Conservation (phyloP, 2,888 invertebrate genomes). For the Drosophila picticornis region DNA sequence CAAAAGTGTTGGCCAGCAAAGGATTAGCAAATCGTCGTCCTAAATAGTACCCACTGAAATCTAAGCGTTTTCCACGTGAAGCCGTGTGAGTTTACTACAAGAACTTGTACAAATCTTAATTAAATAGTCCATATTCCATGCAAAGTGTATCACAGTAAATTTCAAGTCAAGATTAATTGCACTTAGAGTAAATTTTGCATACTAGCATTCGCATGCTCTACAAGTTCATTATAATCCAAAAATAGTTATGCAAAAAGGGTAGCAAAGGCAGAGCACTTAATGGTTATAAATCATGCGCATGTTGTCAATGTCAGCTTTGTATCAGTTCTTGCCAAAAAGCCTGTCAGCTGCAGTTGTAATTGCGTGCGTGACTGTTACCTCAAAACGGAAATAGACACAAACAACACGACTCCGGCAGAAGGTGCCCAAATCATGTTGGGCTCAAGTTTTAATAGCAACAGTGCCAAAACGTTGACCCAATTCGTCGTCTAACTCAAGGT, state of each 20-base stretch:
- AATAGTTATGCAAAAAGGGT: neutral
- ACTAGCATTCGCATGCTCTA: neutral
- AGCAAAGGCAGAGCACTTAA: neutral
- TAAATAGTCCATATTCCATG: neutral
- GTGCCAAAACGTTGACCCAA: conserved; percentile 65
- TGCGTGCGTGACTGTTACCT: conserved; percentile 48
- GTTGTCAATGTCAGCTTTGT: conserved; percentile 29
- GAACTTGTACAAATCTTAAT: neutral
- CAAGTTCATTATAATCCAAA: neutral
- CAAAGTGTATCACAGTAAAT: neutral
- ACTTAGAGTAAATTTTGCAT: neutral
- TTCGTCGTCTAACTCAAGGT: conserved; percentile 47
- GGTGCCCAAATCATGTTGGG: conserved; percentile 61
- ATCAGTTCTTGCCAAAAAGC: conserved; percentile 38
- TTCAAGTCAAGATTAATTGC: neutral
- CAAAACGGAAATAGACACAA: conserved; percentile 60
- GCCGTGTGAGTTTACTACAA: too few relatives aligned
- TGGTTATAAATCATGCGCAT: conserved; percentile 30
- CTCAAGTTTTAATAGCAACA: conserved; percentile 49
- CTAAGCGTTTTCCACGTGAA: neutral
- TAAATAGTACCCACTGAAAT: neutral
- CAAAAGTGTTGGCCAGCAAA: conserved; percentile 12
- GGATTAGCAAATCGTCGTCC: conserved; percentile 4
- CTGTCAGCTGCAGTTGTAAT: conserved; percentile 40
- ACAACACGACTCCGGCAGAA: conserved; percentile 26